Percentiles rank a stretch among this genome's conserved stretches.
Conservation (phyloP, 2,888 invertebrate species). For the Heteropelma amictum region DNA sequence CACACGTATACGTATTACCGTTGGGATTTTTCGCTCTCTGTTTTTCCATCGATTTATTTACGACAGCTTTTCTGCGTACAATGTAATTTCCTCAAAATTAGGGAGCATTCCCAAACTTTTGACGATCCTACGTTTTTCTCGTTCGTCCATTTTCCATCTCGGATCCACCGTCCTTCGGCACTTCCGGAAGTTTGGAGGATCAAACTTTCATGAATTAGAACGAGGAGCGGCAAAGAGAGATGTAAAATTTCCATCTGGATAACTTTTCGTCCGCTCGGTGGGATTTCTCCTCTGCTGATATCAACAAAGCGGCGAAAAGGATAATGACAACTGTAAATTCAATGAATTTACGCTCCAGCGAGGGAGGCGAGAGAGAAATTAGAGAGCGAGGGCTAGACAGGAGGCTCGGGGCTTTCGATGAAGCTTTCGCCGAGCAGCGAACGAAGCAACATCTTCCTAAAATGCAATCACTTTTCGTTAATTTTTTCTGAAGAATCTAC, state of each 20-base stretch:
- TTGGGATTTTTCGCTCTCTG: too few relatives aligned
- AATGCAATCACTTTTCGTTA: background rate
- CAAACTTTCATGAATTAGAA: background rate
- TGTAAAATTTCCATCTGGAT: conserved; percentile 6
- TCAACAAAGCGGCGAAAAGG: background rate
- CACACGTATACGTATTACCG: too few relatives aligned
- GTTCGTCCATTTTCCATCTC: conserved; percentile 8
- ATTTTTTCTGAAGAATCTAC: background rate
- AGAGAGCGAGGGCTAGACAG: conserved; percentile 24
- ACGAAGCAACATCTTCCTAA: background rate
- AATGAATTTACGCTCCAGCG: conserved; percentile 25
- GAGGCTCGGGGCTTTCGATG: background rate
- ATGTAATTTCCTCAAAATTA: conserved; percentile 26
- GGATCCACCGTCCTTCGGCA: conserved; percentile 1
- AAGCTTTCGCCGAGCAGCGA: conserved; percentile 1
- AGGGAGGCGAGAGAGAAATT: background rate
- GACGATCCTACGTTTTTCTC: background rate
- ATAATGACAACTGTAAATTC: conserved; percentile 15
- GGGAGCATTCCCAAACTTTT: conserved; percentile 10
- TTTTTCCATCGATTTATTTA: too few relatives aligned
- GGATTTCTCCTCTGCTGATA: background rate
- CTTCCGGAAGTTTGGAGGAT: background rate
- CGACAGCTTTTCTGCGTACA: conserved; percentile 22
- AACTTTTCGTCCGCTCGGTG: background rate
- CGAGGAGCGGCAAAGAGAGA: background rate